Evolutionary conservation across 2,113 vertebrate species (phyloP).

Genomic region (Bathybates hornii): DNA sequence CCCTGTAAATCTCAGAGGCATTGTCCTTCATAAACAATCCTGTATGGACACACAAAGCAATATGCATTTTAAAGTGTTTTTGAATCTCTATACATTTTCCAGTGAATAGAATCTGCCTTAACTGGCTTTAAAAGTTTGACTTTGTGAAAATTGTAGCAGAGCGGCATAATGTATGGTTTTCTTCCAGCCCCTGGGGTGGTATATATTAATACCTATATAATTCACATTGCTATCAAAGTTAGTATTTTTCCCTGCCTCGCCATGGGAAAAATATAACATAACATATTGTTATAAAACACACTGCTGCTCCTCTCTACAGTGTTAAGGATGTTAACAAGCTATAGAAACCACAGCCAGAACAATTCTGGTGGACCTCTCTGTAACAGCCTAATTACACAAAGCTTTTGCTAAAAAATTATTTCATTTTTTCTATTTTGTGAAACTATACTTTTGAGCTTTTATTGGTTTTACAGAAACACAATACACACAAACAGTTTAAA

Average conservation of each 20-base stretch:
- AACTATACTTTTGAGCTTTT: background rate
- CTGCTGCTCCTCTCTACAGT: background rate
- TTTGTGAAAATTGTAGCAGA: background rate
- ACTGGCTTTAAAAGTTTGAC: background rate
- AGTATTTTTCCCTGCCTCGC: background rate
- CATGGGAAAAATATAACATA: background rate
- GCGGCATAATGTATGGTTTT: background rate
- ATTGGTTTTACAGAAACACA: background rate
- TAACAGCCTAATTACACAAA: background rate
- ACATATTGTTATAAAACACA: background rate
- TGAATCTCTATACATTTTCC: background rate
- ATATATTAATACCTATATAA: background rate
- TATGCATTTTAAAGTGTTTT: background rate
- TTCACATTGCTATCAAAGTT: background rate
- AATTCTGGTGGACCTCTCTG: background rate
- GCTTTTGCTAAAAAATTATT: background rate
- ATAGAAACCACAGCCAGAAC: background rate
- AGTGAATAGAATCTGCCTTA: background rate
- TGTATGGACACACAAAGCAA: background rate
- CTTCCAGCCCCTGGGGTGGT: background rate
- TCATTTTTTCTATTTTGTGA: background rate
- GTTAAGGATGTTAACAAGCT: background rate
- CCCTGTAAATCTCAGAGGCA: background rate
- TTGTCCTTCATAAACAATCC: background rate
- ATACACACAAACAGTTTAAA: background rate